phyloP scores from a whole-genome alignment of 2,888 invertebrate genomes.

The Sminthurides aquaticus region DNA sequence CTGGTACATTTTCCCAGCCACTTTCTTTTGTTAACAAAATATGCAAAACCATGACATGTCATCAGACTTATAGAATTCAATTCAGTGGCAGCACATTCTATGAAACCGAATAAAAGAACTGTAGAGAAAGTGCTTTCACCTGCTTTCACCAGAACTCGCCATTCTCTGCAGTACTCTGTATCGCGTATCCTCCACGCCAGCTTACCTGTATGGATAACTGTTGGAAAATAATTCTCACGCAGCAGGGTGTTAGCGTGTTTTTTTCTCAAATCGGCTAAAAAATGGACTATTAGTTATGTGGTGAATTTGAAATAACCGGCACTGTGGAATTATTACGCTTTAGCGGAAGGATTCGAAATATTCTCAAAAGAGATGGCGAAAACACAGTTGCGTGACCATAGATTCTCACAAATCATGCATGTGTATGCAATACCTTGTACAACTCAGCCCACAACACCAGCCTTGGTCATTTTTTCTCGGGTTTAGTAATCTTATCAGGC shows the following conservation, averaged over 20 bases:
- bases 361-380: not conserved
- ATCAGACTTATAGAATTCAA: too few relatives aligned
- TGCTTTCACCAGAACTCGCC: not conserved
- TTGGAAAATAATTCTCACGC: not conserved
- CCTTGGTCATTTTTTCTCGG: not conserved
- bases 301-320: not conserved
- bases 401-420: not conserved
- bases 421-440: not conserved
- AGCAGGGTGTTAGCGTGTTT: not conserved
- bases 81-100: too few relatives aligned
- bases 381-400: not conserved
- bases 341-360: too few relatives aligned
- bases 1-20: too few relatives aligned
- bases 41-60: too few relatives aligned
- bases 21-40: too few relatives aligned
- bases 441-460: not conserved
- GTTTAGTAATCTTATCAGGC: not conserved
- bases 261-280: not conserved
- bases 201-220: not conserved
- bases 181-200: not conserved
- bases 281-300: not conserved
- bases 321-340: not conserved
- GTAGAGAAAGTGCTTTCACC: too few relatives aligned
- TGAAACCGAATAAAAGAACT: too few relatives aligned
- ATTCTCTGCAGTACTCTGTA: not conserved